Evolutionary conservation across 2,113 vertebrate species (phyloP), one percentile per base, ranked within the genome.

Genomic region (Speoplatyrhinus poulsoni): DNA sequence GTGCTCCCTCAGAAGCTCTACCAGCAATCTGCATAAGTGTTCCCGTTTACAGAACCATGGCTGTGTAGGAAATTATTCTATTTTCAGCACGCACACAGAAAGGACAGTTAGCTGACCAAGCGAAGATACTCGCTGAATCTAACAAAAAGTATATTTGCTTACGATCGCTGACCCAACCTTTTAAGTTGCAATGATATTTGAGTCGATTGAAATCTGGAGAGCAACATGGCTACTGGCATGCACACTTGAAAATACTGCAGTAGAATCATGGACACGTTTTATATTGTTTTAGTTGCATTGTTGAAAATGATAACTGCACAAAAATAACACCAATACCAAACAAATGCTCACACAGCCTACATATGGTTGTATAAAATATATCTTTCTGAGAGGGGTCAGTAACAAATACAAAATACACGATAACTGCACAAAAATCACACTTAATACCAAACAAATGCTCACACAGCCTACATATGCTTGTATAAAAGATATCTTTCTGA

Each of bases 161-260:
- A 26, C 26, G 26, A 26, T 26, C 26, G 26, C 26, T 26, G 26
- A 26, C 26, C 26, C 26, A 26, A 26, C 26, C 26, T 26, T 26
- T 26, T 41, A 41, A 41, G 36, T 5, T 55, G 70, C 60, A 79
- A 41, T 48, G 41, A 75, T 67, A 47, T 62, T 56, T 66, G 62
- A 73, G 67, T 49, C 56, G 60, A 76, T 6, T 46, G 56, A 49
- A 65, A 63, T 66, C 62, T 49, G 47, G 48, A 63, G 66, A 69
- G 52, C 47, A 69, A 70, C 48, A 76, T 70, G 58, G 70, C 75
- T 46, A 83, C 73, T 71, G 65, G 79, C 88, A 87, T 88, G 83
- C 88, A 82, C 75, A 79, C 75, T 58, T 56, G 62, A 46, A 50
- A 84, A 83, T 76, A 83, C 46, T 60, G 12, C 9, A 17, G 13